Base-by-base conservation (phyloP, 2,888 invertebrate species). In the Cryptocephalus moraei region DNA sequence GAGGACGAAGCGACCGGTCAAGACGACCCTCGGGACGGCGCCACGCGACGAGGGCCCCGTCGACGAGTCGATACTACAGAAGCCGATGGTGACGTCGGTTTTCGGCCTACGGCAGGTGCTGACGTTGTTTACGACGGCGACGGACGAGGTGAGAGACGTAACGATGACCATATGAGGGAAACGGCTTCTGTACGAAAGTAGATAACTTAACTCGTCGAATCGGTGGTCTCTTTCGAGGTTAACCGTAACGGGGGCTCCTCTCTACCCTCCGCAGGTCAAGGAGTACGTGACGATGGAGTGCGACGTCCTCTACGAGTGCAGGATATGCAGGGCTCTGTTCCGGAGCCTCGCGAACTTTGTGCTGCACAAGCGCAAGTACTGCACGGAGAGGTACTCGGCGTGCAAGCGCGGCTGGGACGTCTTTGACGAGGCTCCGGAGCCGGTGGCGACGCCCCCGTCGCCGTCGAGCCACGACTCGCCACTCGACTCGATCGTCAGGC, bases 251-350 rank as follows among this genome's bases (percentile, higher is more conserved):
- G n/a, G n/a, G n/a, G n/a, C n/a, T n/a, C 2, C 22, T 22, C 22
- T 22, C 22, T 46, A 49, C 49, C 73, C 78, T 59, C 70, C 6
- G 22, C 22, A 89, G 86, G 78, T 89, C 22, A 80, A 82, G 56
- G 76, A 80, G 56, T 73, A 91, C 45, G 73, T 94, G 33, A 73
- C 82, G 33, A 79, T 84, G 62, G 93, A 94, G 73, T 92, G 92
- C 76, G 88, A 90, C 67, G 71, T 92, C 48, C 78, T 94, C 59
- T 87, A 89, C 70, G 94, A 94, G 70, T 94, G 94, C 70, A 84
- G 84, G 68, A 80, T 86, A 13, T 94, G 94, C 64, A 78, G 85
- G 33, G 89, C 84, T 62, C 76, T 94, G 62, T 93, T 91, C 67
- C 79, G 93, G 57, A 89, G 89, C 65, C 73, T 93, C 53, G 84